phyloP scores from a whole-genome alignment of 2,888 invertebrate genomes.

The Seira musarum region DNA sequence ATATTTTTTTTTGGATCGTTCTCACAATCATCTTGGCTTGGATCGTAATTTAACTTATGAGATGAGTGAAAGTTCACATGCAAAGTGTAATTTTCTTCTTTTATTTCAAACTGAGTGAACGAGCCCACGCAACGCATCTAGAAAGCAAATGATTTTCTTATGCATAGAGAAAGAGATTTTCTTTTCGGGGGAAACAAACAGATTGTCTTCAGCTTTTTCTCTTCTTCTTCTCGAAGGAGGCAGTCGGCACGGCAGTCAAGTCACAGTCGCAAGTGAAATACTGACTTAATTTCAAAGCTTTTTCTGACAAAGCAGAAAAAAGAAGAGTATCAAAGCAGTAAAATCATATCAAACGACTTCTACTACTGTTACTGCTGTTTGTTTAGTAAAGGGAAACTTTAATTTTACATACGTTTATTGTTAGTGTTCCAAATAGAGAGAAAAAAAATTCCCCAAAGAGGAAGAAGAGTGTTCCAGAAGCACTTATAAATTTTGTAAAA shows the following conservation, averaged over 20 bases:
- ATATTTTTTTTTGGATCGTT: no score
- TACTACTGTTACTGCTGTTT: no score
- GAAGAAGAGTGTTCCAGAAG: conserved; percentile 10
- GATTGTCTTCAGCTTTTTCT: no score
- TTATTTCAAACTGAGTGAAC: conserved; percentile 27
- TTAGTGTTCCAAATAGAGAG: no score
- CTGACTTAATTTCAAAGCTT: conserved; percentile 52
- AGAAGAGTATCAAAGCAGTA: neutral
- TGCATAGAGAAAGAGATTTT: conserved; percentile 44
- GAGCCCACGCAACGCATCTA: no score
- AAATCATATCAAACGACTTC: neutral
- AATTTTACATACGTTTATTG: no score
- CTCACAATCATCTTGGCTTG: no score
- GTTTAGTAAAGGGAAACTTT: no score
- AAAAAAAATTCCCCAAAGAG: neutral
- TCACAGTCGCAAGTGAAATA: conserved; percentile 49
- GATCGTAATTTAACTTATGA: conserved; percentile 8
- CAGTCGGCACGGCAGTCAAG: no score
- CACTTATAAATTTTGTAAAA: conserved; percentile 50
- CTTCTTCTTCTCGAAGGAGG: no score
- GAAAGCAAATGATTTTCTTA: no score
- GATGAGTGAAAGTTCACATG: neutral
- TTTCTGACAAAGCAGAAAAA: conserved; percentile 33
- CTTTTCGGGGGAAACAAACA: conserved; percentile 48
- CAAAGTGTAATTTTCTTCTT: conserved; percentile 13